Base-by-base conservation (phyloP, 1,140 invertebrate genomes). In the Phymorhynchus buccinoides region DNA sequence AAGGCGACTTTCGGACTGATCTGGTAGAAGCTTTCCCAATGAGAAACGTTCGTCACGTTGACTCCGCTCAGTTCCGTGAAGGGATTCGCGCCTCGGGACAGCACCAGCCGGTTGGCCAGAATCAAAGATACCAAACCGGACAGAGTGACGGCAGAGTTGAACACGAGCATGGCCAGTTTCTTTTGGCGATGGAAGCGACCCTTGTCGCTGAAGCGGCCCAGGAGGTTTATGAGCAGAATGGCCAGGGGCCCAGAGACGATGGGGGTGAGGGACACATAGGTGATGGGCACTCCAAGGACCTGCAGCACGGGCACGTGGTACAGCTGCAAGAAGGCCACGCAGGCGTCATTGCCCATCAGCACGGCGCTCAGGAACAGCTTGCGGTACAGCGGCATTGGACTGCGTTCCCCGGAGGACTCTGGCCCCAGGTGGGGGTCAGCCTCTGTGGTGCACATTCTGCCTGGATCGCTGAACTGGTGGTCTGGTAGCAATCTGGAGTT, bases 231-330 rank as follows among this genome's bases (percentile, higher is more conserved):
- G 1, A 79, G 41, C 7, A 79, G 2, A 42, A 79, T 79, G 77
- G 77, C 77, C 14, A 30, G 9, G 12, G 77, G 77, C n/a, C 77
- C 77, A 2, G 77, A 30, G 41, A 79, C 30, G 27, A 79, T 48
- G 41, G 77, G 42, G 44, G 41, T 44, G 4, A 79, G 41, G 30
- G 77, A 52, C 2, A 79, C 44, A 12, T 32, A 52, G n/a, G 77
- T 18, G 1, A 79, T 30, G 4, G 77, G 77, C 7, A 79, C 77
- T 14, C 77, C 77, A 2, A 79, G 30, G 9, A 56, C 41, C 42
- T 79, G 77, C 42, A 52, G 27, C 9, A 79, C 27, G 18, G 77
- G 42, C 27, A 79, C 77, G 27, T 52, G 27, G 77, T 79, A 79
- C 22, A 79, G 77, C 42, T 79, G 77, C 14, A 12, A 14, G 32